Conservation (phyloP, 2,888 invertebrate species). For the Xestia xanthographa region DNA sequence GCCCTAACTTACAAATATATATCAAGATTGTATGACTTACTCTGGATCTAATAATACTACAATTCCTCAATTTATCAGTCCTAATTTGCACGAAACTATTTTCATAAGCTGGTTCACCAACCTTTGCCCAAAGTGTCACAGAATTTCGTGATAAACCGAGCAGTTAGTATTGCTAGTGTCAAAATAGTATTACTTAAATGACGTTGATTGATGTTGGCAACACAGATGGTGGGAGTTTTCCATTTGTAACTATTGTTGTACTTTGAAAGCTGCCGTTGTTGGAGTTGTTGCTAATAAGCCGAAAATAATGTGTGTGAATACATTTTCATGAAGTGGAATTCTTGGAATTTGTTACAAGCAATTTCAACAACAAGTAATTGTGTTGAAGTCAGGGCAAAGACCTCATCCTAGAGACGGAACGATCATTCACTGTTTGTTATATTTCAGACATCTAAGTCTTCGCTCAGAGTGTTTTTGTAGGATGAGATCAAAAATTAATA, state of each 20-base stretch:
- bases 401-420: not conserved
- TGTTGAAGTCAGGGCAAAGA: not conserved
- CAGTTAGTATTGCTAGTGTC: constrained; percentile 44
- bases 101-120: constrained; percentile 8
- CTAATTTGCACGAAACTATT: constrained; percentile 16
- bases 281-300: not conserved
- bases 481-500: not conserved
- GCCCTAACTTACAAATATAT: not conserved
- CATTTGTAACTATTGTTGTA: constrained; percentile 20
- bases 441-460: not conserved
- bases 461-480: not conserved
- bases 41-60: not conserved
- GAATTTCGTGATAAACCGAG: constrained; percentile 41
- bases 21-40: not conserved
- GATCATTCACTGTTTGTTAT: not conserved
- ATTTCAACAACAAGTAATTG: not conserved
- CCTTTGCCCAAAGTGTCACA: constrained; percentile 1
- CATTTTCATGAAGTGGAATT: not conserved
- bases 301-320: not conserved
- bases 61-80: not conserved
- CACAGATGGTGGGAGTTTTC: constrained; percentile 27
- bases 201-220: constrained; percentile 61
- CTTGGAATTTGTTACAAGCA: not conserved
- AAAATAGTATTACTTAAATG: constrained; percentile 55
- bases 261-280: constrained; percentile 15